Percentiles rank a stretch among this genome's conserved stretches.
These are phyloP conservation scores for Xestobium rufovillosum DNA, from an alignment of 2,888 invertebrate genomes.

Conservation along the genomic window DNA sequence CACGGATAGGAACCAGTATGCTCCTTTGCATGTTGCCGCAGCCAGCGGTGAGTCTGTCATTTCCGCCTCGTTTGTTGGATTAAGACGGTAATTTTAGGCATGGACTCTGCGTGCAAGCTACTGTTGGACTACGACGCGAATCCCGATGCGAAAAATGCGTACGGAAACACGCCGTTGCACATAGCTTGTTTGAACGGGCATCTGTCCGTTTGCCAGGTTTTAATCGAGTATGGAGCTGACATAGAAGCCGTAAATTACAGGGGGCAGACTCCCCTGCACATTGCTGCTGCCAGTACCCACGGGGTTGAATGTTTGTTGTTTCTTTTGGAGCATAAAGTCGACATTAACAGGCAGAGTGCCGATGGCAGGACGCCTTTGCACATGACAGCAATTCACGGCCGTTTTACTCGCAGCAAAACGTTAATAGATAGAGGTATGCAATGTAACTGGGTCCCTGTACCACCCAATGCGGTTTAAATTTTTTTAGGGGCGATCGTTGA, in stretches of 20 bases:
- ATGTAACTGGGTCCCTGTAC: too few relatives aligned
- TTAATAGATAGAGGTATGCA: slow-evolving; percentile 50
- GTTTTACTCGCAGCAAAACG: slow-evolving; percentile 54
- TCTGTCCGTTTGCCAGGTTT: slow-evolving; percentile 47
- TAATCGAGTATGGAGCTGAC: slow-evolving; percentile 46
- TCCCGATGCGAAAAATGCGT: slow-evolving; percentile 49
- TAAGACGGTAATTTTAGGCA: slow-evolving; percentile 23
- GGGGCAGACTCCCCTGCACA: slow-evolving; percentile 54
- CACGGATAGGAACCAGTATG: slow-evolving; percentile 46
- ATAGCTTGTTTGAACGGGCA: slow-evolving; percentile 57
- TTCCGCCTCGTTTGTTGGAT: not conserved
- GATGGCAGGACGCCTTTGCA: slow-evolving; percentile 57
- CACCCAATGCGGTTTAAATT: not conserved
- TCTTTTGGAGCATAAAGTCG: slow-evolving; percentile 47
- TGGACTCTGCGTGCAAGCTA: slow-evolving; percentile 31
- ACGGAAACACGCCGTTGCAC: slow-evolving; percentile 54
- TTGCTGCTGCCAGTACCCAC: slow-evolving; percentile 53
- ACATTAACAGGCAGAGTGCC: slow-evolving; percentile 49
- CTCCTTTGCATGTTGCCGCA: slow-evolving; percentile 56
- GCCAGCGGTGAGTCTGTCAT: slow-evolving; percentile 47
- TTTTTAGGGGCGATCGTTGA: slow-evolving; percentile 47
- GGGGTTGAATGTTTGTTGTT: slow-evolving; percentile 54
- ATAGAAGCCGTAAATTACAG: slow-evolving; percentile 49
- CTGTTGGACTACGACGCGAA: slow-evolving; percentile 50
- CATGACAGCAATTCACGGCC: slow-evolving; percentile 59